phyloP scores from a whole-genome alignment of 2,113 vertebrate species.

The Mustela lutreola region DNA sequence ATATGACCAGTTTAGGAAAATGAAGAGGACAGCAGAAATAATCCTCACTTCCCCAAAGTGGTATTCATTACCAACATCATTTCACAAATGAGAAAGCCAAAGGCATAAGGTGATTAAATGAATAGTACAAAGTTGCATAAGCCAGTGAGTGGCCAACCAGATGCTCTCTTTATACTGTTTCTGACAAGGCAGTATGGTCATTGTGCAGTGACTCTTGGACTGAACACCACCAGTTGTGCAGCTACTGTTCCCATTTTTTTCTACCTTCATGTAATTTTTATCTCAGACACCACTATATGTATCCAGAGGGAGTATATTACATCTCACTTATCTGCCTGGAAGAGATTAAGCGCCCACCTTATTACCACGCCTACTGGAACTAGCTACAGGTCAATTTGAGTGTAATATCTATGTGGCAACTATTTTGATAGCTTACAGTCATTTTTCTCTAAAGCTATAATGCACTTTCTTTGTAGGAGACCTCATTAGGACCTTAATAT shows the following conservation, averaged over 20 bases:
- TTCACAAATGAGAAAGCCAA: background rate
- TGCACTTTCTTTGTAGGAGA: slow-evolving; percentile 48
- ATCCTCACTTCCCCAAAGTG: background rate
- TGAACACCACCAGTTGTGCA: background rate
- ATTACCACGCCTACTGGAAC: background rate
- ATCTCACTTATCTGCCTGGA: background rate
- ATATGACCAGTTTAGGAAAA: background rate
- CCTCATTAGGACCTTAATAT: slow-evolving; percentile 2
- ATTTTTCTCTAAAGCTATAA: slow-evolving; percentile 26
- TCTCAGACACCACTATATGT: background rate
- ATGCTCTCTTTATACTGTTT: background rate
- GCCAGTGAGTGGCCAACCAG: background rate
- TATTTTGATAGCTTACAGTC: slow-evolving; percentile 21
- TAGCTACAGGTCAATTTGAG: slow-evolving; percentile 27
- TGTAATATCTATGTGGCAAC: background rate
- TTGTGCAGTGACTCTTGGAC: background rate
- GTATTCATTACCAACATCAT: background rate
- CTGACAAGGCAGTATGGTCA: background rate
- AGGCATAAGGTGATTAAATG: background rate
- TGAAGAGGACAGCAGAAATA: background rate
- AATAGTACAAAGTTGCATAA: background rate
- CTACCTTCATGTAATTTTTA: background rate
- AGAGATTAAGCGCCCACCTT: background rate
- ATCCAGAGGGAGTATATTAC: background rate
- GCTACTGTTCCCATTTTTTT: background rate